Evolutionary conservation across 2,888 invertebrate species (phyloP).

Genomic region (Oscheius sp.): DNA sequence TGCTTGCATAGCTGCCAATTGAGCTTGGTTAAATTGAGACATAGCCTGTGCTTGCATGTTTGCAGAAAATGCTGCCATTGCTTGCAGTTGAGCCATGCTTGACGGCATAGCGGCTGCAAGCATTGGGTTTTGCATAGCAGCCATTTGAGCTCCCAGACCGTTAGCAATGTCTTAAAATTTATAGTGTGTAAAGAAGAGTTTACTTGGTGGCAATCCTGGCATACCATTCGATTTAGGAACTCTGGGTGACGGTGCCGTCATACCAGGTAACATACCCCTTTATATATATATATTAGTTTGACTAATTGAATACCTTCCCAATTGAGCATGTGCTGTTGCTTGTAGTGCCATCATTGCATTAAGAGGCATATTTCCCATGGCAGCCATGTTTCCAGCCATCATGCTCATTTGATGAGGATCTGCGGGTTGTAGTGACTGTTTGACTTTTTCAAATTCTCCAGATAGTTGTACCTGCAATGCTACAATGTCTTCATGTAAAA

Average conservation of each 20-base stretch:
- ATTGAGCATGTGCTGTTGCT: constrained; percentile 31
- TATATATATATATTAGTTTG: neutral
- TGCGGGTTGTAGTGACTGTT: constrained; percentile 7
- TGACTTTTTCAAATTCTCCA: constrained; percentile 16
- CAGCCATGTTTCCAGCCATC: constrained; percentile 15
- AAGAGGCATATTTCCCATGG: constrained; percentile 30
- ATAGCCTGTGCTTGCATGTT: constrained; percentile 35
- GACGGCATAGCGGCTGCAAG: constrained; percentile 24
- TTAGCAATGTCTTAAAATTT: constrained; percentile 13
- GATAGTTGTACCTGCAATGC: neutral
- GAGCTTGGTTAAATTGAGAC: constrained; percentile 30
- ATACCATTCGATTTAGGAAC: constrained; percentile 22
- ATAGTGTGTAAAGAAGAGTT: neutral
- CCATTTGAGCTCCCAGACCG: constrained; percentile 21
- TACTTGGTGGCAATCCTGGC: constrained; percentile 21
- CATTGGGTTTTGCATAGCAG: constrained; percentile 21
- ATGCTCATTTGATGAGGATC: constrained; percentile 13
- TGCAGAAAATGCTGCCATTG: constrained; percentile 27
- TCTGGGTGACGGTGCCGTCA: constrained; percentile 20
- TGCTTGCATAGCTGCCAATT: constrained; percentile 30
- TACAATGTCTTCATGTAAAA: too few species aligned
- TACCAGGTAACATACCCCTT: constrained; percentile 24
- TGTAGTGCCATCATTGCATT: constrained; percentile 32
- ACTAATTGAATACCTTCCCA: neutral
- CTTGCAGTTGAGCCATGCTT: constrained; percentile 26